phyloP scores from a whole-genome alignment of 1,140 invertebrate species.

The Platyura marginata region DNA sequence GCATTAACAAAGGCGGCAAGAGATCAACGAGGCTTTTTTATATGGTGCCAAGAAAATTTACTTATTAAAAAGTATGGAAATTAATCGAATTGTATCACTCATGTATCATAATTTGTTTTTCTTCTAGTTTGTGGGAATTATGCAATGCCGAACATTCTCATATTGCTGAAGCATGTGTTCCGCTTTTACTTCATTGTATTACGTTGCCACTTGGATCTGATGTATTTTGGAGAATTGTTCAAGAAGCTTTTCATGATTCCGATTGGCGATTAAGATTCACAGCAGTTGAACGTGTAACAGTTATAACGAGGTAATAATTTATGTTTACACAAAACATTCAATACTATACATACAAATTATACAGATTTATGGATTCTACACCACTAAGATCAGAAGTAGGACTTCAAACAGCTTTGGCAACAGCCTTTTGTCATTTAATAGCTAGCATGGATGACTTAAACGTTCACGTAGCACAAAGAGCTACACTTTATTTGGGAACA shows the following conservation, averaged over 20 bases:
- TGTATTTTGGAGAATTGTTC: conserved; percentile 85
- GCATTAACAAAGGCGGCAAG: conserved; percentile 71
- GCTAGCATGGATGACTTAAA: conserved; percentile 92
- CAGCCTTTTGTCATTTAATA: conserved; percentile 92
- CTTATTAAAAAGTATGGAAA: conserved; percentile 78
- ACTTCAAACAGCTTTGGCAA: conserved; percentile 85
- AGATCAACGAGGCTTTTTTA: conserved; percentile 87
- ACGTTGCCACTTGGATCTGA: conserved; percentile 82
- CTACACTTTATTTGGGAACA: conserved; percentile 83
- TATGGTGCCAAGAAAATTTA: conserved; percentile 93
- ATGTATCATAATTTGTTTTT: neutral
- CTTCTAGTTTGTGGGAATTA: conserved; percentile 72
- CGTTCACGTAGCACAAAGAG: conserved; percentile 83
- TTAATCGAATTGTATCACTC: neutral
- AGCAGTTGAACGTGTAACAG: conserved; percentile 83
- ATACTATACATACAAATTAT: no score
- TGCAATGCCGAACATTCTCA: conserved; percentile 86
- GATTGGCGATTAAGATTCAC: conserved; percentile 84
- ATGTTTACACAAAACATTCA: no score
- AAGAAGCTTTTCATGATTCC: conserved; percentile 78
- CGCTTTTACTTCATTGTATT: conserved; percentile 84
- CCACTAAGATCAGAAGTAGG: conserved; percentile 64
- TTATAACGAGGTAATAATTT: conserved; percentile 67
- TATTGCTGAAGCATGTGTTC: conserved; percentile 74
- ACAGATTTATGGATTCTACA: conserved; percentile 74